These are phyloP conservation scores for Strigamia crassipes DNA, from an alignment of 2,888 invertebrate species.

Conservation along the genomic window DNA sequence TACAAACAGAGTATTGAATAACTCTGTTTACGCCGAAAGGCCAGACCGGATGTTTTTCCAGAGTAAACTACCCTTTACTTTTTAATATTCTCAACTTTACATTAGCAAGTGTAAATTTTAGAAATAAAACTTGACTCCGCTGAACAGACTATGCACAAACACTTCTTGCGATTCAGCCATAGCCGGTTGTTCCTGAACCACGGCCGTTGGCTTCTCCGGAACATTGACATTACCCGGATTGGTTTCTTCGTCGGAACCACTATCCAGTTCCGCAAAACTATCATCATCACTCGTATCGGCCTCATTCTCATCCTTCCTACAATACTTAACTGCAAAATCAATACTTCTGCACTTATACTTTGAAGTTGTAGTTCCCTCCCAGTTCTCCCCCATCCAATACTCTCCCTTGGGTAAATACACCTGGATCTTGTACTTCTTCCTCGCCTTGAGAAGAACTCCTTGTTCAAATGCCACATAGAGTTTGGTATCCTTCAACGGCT, in stretches of 20 bases:
- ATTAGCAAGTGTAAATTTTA: too few relatives aligned
- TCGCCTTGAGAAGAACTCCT: constrained; percentile 25
- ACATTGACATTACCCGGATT: background rate
- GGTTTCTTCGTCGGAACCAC: constrained; percentile 37
- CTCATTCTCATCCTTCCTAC: constrained; percentile 15
- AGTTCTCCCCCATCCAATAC: constrained; percentile 45
- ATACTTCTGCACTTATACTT: constrained; percentile 47
- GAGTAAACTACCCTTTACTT: too few relatives aligned
- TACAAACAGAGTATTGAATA: too few relatives aligned
- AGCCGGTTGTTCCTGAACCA: background rate
- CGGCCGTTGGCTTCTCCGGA: background rate
- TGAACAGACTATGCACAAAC: constrained; percentile 45
- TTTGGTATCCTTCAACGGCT: constrained; percentile 43
- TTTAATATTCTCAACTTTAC: too few relatives aligned
- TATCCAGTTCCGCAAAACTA: constrained; percentile 46
- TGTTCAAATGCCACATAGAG: constrained; percentile 42
- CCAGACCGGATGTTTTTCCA: too few relatives aligned
- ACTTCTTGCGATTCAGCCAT: constrained; percentile 25
- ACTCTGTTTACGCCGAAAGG: too few relatives aligned
- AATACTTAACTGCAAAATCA: constrained; percentile 47
- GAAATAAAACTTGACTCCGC: constrained; percentile 47
- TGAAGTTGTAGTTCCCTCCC: constrained; percentile 47
- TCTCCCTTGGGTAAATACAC: constrained; percentile 44
- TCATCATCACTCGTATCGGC: constrained; percentile 45
- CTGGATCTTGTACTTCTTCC: constrained; percentile 45